These are phyloP conservation scores for Chirona hameri DNA, from an alignment of 2,888 invertebrate species.

Conservation along the genomic window DNA sequence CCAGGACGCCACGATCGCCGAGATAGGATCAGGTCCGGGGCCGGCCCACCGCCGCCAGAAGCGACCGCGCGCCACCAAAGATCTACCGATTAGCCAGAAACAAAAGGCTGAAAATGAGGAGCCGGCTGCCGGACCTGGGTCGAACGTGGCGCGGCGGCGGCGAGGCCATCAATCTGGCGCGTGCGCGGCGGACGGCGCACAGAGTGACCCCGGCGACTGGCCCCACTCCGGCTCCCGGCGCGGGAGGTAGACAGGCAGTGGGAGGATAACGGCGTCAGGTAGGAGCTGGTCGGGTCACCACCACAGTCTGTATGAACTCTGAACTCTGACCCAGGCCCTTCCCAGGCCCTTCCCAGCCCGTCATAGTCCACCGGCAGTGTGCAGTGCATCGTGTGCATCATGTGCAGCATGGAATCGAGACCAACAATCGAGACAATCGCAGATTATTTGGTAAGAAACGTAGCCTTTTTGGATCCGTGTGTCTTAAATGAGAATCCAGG, in stretches of 20 bases:
- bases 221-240: background rate
- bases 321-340: too few species aligned
- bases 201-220: background rate
- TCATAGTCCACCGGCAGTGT: too few species aligned
- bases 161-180: background rate
- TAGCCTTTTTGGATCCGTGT: too few species aligned
- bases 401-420: too few species aligned
- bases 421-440: too few species aligned
- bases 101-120: constrained; percentile 2
- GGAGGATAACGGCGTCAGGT: background rate
- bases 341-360: too few species aligned
- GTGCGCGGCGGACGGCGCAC: background rate
- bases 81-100: background rate
- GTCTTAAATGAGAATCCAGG: too few species aligned
- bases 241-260: background rate
- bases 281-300: too few species aligned
- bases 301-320: too few species aligned
- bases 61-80: background rate
- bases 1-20: background rate
- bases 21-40: background rate
- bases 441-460: too few species aligned
- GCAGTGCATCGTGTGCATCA: too few species aligned
- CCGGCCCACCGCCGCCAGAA: background rate
- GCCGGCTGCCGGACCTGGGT: too few species aligned
- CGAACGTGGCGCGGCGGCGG: background rate